Evolutionary conservation across 2,797 vertebrate genomes (phyloP), one percentile per base, ranked within the genome.

Genomic region (Hapalemur alaotrensis): DNA sequence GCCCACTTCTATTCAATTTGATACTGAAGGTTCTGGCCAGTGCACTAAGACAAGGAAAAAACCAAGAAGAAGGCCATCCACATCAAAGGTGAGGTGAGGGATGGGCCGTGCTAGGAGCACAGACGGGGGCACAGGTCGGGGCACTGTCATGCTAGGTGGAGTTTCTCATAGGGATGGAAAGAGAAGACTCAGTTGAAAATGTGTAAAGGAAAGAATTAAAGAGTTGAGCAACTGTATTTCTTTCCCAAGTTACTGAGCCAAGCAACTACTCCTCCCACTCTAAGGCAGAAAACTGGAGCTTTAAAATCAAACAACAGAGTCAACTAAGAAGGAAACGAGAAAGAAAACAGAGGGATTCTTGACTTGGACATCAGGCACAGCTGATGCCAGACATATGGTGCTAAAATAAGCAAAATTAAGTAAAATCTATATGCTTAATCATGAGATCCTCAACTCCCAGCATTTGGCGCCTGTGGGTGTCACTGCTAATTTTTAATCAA

Each of bases 231-330:
- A 25, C 1, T 9, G 0, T n/a, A 8, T 30, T 22, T 57, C 12
- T 95, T 80, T 76, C 35, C 11, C 46, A 90, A 82, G 23, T 35
- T 59, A 48, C 7, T 13, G 10, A 92, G 0, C 30, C 13, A 57
- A 5, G 10, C 14, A 61, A 63, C 17, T 4, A n/a, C 4, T 0
- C 2, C 12, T 7, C 1, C 22, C 20, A 23, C 7, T 67, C 13
- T 57, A 50, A 48, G n/a, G 7, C 69, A 87, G n/a, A 83, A 41
- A 92, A 20, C 2, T 25, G 13, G 5, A 46, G 11, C 23, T 75
- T 46, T 78, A 43, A 92, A 88, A 48, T 86, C 54, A 86, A 86
- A 72, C 4, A 38, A 84, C 3, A 8, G 30, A 93, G 15, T 11
- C 8, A 87, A 52, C 35, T 48, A 89, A 65, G 35, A 23, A 65